Conservation (phyloP, 2,888 invertebrate genomes). For the Nowickia ferox region DNA sequence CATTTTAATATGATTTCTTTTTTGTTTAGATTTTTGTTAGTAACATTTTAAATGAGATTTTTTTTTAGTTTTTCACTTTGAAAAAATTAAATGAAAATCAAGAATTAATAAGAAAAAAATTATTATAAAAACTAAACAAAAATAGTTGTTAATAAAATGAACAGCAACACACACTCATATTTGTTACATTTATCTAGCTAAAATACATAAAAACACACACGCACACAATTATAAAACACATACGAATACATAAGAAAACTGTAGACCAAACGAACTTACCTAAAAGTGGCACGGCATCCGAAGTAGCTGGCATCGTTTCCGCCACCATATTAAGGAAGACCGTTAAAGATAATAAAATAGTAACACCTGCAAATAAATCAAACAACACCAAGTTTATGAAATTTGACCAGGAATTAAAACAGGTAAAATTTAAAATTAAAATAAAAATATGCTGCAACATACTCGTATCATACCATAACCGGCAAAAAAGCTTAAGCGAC, state of each 20-base stretch:
- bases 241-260: slow-evolving; percentile 67
- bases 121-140: slow-evolving; percentile 7
- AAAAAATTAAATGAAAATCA: slow-evolving; percentile 14
- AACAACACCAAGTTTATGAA: too few relatives aligned
- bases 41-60: slow-evolving; percentile 2
- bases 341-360: slow-evolving; percentile 97
- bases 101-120: slow-evolving; percentile 7
- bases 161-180: slow-evolving; percentile 52
- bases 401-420: too few relatives aligned
- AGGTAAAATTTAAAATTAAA: too few relatives aligned
- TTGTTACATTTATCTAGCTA: slow-evolving; percentile 55
- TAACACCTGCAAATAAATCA: slow-evolving; percentile 89
- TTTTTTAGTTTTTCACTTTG: slow-evolving; percentile 5
- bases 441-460: too few relatives aligned
- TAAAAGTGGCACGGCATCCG: slow-evolving; percentile 94
- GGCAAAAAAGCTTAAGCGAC: too few relatives aligned
- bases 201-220: slow-evolving; percentile 49
- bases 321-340: slow-evolving; percentile 99
- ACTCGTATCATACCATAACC: too few relatives aligned
- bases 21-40: slow-evolving; percentile 7
- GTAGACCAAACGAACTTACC: slow-evolving; percentile 84
- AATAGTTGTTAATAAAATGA: neutral
- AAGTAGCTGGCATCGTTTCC: slow-evolving; percentile 99
- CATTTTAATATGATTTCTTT: slow-evolving; percentile 41
- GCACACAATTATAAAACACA: slow-evolving; percentile 61